Evolutionary conservation across 35 echinoderm and acorn worm genomes (phyloP), one percentile per base, ranked within the genome.

Genomic region (Apostichopus californicus): DNA sequence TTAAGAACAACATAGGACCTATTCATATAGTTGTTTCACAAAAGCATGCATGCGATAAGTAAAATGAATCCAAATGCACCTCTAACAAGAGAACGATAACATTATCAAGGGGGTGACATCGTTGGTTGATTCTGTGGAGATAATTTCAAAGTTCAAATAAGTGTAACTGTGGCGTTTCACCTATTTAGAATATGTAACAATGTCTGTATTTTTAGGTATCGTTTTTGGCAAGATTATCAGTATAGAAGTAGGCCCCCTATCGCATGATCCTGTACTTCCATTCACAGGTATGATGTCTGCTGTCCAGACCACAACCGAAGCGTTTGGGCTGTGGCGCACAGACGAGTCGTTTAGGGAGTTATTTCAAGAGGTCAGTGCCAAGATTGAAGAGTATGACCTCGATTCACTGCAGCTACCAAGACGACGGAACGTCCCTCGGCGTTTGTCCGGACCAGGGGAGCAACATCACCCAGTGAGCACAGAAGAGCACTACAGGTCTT

Each of bases 221-320:
- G 70, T 21, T 73, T 73, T 73, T 73, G 70, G 70, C 70, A 73
- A 73, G 70, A 73, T 73, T 28, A 28, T 73, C 70, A 73, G 70
- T 73, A 73, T 73, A 73, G 70, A 73, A 73, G 26, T 28, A 28
- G 26, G 26, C 26, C 26, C 26, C 26, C 70, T 73, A 73, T 73
- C 70, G 70, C 70, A 73, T 73, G 70, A 73, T 73, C 70, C 13
- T 73, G 70, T 73, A 73, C 70, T 73, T 73, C 70, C 70, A 73
- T 81, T 81, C 28, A 34, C 28, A 81, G 79, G 79, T 81, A 81
- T 81, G 79, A 81, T 81, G 79, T 81, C 79, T 20, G 79, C 79
- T 20, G 28, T 81, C 15, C 11, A 81, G 79, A 81, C 79, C 15
- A 34, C 28, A 34, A 81, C 79, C 79, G 79, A 17, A 17, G 79